phyloP scores from a whole-genome alignment of 2,113 vertebrate species.

The Martes martes region DNA sequence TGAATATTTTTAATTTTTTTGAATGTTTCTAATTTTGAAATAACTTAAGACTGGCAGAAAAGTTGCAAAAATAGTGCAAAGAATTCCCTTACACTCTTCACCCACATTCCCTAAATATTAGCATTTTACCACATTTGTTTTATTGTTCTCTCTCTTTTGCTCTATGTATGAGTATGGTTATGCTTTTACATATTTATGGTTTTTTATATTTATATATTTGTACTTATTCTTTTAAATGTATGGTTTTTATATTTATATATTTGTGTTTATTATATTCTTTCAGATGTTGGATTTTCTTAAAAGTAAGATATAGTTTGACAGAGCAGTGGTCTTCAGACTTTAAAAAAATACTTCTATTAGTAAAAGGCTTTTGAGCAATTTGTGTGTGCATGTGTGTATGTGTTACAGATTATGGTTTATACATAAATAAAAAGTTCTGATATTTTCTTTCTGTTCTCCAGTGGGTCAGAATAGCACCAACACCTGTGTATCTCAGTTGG shows the following conservation, averaged over 20 bases:
- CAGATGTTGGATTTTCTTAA: constrained; percentile 1
- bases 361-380: constrained; percentile 38
- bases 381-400: background rate
- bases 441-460: constrained; percentile 26
- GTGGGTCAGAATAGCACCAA: background rate
- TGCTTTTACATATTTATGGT: background rate
- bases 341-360: background rate
- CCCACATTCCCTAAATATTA: background rate
- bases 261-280: background rate
- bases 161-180: background rate
- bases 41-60: constrained; percentile 35
- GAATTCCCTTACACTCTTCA: background rate
- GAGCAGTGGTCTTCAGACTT: background rate
- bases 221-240: background rate
- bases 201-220: constrained; percentile 26
- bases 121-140: constrained; percentile 6
- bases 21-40: constrained; percentile 9
- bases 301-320: background rate
- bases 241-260: constrained; percentile 20
- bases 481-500: background rate
- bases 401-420: background rate
- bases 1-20: background rate
- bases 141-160: background rate
- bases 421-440: background rate
- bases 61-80: constrained; percentile 46